A percentile compares a stretch with the other conserved stretches of the same genome.
These are phyloP conservation scores for Apeira syringaria DNA, from an alignment of 2,888 invertebrate species.

Conservation along the genomic window DNA sequence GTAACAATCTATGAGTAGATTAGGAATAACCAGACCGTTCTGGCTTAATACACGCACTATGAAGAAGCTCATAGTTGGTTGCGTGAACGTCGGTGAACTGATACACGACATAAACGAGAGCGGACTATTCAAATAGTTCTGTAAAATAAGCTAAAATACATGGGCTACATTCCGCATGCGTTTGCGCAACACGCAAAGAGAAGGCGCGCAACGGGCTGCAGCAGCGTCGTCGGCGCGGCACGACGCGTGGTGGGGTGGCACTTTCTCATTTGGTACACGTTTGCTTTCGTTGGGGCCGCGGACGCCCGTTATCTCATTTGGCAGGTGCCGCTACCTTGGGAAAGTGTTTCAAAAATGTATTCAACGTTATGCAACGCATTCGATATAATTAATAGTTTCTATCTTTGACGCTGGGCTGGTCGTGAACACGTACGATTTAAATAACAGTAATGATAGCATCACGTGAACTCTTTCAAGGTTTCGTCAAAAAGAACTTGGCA, in stretches of 20 bases:
- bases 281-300: conserved; percentile 76
- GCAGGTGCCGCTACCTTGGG: conserved; percentile 75
- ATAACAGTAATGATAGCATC: conserved; percentile 1
- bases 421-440: not conserved
- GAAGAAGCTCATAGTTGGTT: too few species aligned
- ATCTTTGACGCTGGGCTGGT: conserved; percentile 9
- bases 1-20: too few species aligned
- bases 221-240: conserved; percentile 29
- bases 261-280: conserved; percentile 75
- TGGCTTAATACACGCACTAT: too few species aligned
- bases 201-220: conserved; percentile 48
- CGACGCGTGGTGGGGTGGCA: conserved; percentile 51
- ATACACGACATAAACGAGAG: conserved; percentile 29
- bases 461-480: conserved; percentile 10
- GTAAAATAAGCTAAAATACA: conserved; percentile 39
- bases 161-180: conserved; percentile 59
- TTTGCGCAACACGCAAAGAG: conserved; percentile 76
- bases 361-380: conserved; percentile 59
- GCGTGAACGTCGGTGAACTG: conserved; percentile 4
- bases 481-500: conserved; percentile 25
- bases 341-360: conserved; percentile 74
- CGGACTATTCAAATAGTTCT: conserved; percentile 15
- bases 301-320: conserved; percentile 77
- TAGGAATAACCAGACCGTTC: too few species aligned
- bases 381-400: conserved; percentile 26